Percentiles rank a stretch among this genome's conserved stretches.
Conservation (phyloP, 1,140 invertebrate genomes). For the Cherax destructor region DNA sequence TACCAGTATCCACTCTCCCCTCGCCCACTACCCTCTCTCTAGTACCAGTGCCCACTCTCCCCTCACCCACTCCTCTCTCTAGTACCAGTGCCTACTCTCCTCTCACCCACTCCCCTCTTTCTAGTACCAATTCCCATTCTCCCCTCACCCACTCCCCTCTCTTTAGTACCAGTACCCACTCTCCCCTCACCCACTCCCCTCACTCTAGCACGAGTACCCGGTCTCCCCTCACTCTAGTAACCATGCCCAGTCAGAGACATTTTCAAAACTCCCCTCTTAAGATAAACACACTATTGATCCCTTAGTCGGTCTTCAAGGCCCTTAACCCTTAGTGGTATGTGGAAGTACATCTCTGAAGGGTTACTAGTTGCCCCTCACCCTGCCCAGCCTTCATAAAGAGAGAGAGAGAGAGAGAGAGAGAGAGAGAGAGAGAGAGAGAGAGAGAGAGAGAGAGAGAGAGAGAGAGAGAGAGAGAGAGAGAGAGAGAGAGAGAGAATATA, state of each 20-base stretch:
- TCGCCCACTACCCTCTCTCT: too few relatives aligned
- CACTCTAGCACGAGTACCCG: too few relatives aligned
- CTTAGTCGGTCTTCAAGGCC: not conserved
- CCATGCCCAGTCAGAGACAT: not conserved
- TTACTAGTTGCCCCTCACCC: not conserved
- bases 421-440: too few relatives aligned
- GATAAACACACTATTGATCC: slow-evolving; percentile 13
- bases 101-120: not conserved
- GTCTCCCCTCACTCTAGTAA: too few relatives aligned
- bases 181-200: too few relatives aligned
- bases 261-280: slow-evolving; percentile 10
- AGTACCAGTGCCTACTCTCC: not conserved
- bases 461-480: too few relatives aligned
- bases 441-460: too few relatives aligned
- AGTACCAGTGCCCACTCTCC: not conserved
- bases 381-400: not conserved
- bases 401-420: not conserved
- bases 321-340: not conserved
- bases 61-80: not conserved
- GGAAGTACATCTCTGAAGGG: not conserved
- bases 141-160: not conserved
- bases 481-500: too few relatives aligned
- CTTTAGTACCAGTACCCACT: not conserved
- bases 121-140: not conserved
- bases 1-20: too few relatives aligned